Evolutionary conservation across 1,140 invertebrate genomes (phyloP).

Genomic region (Drosophila ironensis): DNA sequence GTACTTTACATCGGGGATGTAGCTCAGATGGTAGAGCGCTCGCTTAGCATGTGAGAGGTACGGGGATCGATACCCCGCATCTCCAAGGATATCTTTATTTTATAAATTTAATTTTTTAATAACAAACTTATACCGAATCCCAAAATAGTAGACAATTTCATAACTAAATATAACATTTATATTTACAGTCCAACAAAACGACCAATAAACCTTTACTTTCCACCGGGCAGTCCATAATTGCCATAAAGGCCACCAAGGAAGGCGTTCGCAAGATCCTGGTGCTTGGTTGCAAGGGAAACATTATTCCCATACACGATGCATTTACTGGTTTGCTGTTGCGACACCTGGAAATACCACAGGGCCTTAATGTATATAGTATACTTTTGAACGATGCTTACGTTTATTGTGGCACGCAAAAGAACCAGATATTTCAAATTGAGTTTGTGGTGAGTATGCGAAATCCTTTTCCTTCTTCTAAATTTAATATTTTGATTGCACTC

Average conservation of each 20-base stretch:
- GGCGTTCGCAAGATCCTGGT: slow-evolving; percentile 86
- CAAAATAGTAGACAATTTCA: too few species aligned
- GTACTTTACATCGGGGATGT: slow-evolving; percentile 52
- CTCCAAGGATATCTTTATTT: slow-evolving; percentile 59
- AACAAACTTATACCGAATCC: not conserved
- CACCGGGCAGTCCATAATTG: slow-evolving; percentile 84
- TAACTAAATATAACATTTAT: too few species aligned
- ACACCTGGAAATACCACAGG: slow-evolving; percentile 84
- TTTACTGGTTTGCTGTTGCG: slow-evolving; percentile 85
- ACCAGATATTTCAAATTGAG: slow-evolving; percentile 86
- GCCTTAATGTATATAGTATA: slow-evolving; percentile 87
- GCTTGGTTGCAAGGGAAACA: slow-evolving; percentile 86
- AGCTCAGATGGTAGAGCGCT: slow-evolving; percentile 92
- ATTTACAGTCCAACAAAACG: slow-evolving; percentile 55
- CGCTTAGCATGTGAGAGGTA: slow-evolving; percentile 93
- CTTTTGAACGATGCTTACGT: slow-evolving; percentile 85
- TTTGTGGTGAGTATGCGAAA: slow-evolving; percentile 85
- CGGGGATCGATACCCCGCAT: slow-evolving; percentile 90
- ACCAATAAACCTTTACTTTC: slow-evolving; percentile 46
- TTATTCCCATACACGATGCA: slow-evolving; percentile 86
- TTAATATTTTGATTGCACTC: too few species aligned
- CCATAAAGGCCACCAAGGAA: slow-evolving; percentile 86
- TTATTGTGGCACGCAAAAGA: slow-evolving; percentile 87
- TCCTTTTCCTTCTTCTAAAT: not conserved
- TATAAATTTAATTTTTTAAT: not conserved